A percentile compares a stretch with the other conserved stretches of the same genome.
These are phyloP conservation scores for Eilema caniola DNA, from an alignment of 2,888 invertebrate species.

Conservation along the genomic window DNA sequence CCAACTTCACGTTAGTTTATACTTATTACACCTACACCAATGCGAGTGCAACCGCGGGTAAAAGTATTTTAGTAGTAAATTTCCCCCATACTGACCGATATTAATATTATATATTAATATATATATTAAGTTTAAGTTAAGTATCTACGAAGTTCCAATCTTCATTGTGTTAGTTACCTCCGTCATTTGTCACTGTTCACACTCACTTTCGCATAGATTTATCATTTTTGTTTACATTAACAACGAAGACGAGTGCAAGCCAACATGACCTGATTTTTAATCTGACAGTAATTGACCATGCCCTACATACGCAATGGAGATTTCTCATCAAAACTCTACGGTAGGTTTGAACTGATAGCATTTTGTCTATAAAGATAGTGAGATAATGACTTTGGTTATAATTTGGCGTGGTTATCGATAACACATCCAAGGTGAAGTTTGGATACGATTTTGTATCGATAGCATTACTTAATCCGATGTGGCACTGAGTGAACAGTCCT, in stretches of 20 bases:
- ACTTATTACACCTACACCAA: too few relatives aligned
- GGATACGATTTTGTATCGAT: conserved; percentile 19
- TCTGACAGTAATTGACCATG: conserved; percentile 68
- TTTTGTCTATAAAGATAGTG: conserved; percentile 57
- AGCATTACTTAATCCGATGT: background rate
- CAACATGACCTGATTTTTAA: conserved; percentile 50
- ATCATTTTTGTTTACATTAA: conserved; percentile 22
- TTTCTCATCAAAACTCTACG: conserved; percentile 48
- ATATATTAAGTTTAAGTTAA: too few relatives aligned
- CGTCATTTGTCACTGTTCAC: background rate
- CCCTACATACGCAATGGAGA: conserved; percentile 61
- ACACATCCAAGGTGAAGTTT: conserved; percentile 48
- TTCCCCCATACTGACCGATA: too few relatives aligned
- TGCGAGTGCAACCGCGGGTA: too few relatives aligned
- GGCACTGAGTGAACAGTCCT: too few relatives aligned
- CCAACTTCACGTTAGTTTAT: too few relatives aligned
- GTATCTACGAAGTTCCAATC: too few relatives aligned
- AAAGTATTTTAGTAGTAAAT: too few relatives aligned
- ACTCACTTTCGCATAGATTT: background rate
- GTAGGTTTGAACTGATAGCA: conserved; percentile 52
- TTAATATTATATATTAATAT: too few relatives aligned
- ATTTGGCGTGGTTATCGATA: conserved; percentile 55
- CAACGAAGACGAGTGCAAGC: conserved; percentile 26
- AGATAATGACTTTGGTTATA: conserved; percentile 55
- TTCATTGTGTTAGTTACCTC: too few relatives aligned